phyloP scores from a whole-genome alignment of 2,113 vertebrate genomes.

The Pseudopodoces humilis region DNA sequence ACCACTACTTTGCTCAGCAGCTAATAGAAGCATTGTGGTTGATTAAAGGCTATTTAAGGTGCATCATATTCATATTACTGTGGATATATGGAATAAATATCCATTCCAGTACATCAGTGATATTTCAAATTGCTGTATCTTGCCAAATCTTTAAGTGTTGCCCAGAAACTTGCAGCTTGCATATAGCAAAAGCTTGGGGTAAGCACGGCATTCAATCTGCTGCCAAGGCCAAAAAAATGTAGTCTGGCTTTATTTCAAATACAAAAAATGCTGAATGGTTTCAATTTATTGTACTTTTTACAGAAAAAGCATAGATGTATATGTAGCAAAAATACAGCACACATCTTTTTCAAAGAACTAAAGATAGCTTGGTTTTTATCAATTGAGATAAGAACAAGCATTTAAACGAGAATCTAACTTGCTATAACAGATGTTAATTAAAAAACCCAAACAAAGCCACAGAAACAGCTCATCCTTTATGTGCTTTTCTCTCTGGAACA shows the following conservation, averaged over 20 bases:
- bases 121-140: constrained; percentile 38
- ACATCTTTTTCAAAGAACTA: neutral
- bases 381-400: neutral
- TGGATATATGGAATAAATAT: constrained; percentile 38
- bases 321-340: neutral
- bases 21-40: neutral
- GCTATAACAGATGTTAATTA: constrained; percentile 5
- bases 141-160: constrained; percentile 28
- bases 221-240: constrained; percentile 21
- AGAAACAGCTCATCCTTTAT: neutral
- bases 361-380: neutral
- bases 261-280: neutral
- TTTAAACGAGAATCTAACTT: neutral
- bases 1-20: constrained; percentile 24
- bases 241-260: constrained; percentile 29
- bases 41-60: constrained; percentile 44
- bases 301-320: neutral
- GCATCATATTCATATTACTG: constrained; percentile 44
- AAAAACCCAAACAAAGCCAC: neutral
- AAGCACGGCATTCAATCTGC: constrained; percentile 27
- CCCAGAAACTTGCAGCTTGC: constrained; percentile 22
- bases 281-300: constrained; percentile 22
- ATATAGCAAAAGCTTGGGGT: neutral
- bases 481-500: constrained; percentile 28
- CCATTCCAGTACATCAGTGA: neutral